These are phyloP conservation scores for Timandra comae DNA, from an alignment of 2,888 invertebrate genomes.

Conservation along the genomic window DNA sequence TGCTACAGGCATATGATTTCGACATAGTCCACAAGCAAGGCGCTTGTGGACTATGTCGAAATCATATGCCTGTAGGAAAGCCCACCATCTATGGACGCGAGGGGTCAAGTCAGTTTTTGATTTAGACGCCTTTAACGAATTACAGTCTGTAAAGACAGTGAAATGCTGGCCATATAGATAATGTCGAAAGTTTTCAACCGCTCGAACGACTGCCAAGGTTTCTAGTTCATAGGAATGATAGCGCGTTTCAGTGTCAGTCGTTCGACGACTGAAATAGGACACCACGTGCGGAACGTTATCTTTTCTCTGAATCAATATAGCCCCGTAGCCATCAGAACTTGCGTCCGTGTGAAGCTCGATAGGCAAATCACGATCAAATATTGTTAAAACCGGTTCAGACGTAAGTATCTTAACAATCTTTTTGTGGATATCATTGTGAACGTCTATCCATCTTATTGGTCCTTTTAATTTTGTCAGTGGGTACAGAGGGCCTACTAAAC, in stretches of 20 bases:
- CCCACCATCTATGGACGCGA: slow-evolving; percentile 17
- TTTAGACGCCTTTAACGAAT: no score
- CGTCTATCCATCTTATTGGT: slow-evolving; percentile 17
- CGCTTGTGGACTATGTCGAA: slow-evolving; percentile 21
- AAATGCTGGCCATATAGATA: slow-evolving; percentile 17
- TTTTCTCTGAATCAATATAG: slow-evolving; percentile 31
- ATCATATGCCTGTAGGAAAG: slow-evolving; percentile 20
- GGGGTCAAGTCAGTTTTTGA: slow-evolving; percentile 19
- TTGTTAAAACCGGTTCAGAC: slow-evolving; percentile 18
- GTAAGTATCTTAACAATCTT: slow-evolving; percentile 13
- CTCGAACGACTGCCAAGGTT: slow-evolving; percentile 21
- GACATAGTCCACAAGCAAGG: slow-evolving; percentile 8
- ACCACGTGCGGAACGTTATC: slow-evolving; percentile 22
- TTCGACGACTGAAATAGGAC: slow-evolving; percentile 24
- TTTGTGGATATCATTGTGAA: slow-evolving; percentile 15
- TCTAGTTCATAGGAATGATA: slow-evolving; percentile 26
- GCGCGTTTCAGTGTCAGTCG: slow-evolving; percentile 15
- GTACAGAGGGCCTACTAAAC: slow-evolving; percentile 21
- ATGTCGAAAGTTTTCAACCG: slow-evolving; percentile 21
- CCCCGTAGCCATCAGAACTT: slow-evolving; percentile 25
- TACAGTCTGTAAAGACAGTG: no score
- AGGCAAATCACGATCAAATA: slow-evolving; percentile 18
- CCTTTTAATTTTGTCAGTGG: slow-evolving; percentile 24
- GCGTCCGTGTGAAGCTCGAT: no score
- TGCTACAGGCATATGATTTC: slow-evolving; percentile 21